Evolutionary conservation across 2,797 vertebrate genomes (phyloP).

Genomic region (Hoplostethus atlanticus): DNA sequence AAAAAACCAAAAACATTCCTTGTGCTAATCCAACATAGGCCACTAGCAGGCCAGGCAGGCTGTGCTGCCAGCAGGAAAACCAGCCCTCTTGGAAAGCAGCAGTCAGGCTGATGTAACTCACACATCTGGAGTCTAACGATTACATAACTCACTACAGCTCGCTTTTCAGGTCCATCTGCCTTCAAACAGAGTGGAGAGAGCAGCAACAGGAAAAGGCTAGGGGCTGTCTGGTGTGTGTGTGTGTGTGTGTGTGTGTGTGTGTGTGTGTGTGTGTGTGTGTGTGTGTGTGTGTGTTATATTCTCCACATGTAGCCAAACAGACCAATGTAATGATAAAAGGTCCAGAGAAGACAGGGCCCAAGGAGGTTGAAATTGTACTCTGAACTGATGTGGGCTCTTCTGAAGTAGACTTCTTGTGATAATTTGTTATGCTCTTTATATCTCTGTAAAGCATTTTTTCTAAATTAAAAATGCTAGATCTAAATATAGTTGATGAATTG

Average conservation of each 20-base stretch:
- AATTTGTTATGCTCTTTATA: not conserved
- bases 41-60: not conserved
- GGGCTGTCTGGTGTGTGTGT: conserved; percentile 6
- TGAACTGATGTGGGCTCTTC: too few species aligned
- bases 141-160: conserved; percentile 45
- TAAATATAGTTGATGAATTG: not conserved
- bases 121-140: conserved; percentile 41
- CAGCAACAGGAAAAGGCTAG: not conserved
- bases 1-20: not conserved
- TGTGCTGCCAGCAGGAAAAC: conserved; percentile 28
- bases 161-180: conserved; percentile 18
- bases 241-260: too few species aligned
- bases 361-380: too few species aligned
- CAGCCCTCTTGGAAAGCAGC: conserved; percentile 48
- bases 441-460: not conserved
- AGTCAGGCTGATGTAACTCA: conserved; percentile 68
- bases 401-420: too few species aligned
- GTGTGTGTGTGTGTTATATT: too few species aligned
- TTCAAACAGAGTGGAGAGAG: conserved; percentile 21
- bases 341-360: too few species aligned
- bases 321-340: too few species aligned
- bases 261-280: too few species aligned
- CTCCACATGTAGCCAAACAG: too few species aligned
- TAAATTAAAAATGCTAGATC: not conserved
- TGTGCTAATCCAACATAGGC: not conserved